Base-by-base conservation (phyloP, 2,113 vertebrate species). In the Sprattus sprattus region DNA sequence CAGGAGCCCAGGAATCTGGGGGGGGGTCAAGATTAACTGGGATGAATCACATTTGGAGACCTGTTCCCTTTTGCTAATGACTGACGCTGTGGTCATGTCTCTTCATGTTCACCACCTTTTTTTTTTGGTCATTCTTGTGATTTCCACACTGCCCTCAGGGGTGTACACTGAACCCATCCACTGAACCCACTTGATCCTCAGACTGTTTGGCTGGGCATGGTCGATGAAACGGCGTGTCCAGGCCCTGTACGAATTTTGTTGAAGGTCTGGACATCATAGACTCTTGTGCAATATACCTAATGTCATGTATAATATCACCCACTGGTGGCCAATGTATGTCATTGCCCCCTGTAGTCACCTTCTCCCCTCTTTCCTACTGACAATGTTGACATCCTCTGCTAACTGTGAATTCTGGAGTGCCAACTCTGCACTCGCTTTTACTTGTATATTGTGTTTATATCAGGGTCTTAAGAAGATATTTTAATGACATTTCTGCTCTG, bases 361-460 rank as follows among this genome's bases (percentile, higher is more conserved):
- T 89, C 90, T 86, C 88, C 89, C 88, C 91, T 89, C 88, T 86
- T 22, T 86, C 90, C 87, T 94, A 93, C 89, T 86, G 89, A 93
- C 92, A 90, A 89, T 89, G 89, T 89, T 92, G 91, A 88, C 92
- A 91, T 93, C 89, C 89, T 91, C 92, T 91, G 93, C 92, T 92
- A 93, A 95, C 94, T 95, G 95, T 95, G 95, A 96, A 94, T 91
- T 87, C 88, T 85, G 85, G 93, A 90, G 91, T 84, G 86, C 81
- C 82, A 89, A 87, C 84, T 1, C 86, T 3, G 47, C 83, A 89
- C 86, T 78, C 39, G 32, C 91, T 92, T 64, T 92, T 89, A 90
- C 87, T 81, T 95, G 93, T 94, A 95, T 91, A 95, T 93, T 91
- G 86, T 94, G 92, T 95, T 94, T 91, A 94, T 95, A 95, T 25